Evolutionary conservation across 1,140 invertebrate genomes (phyloP).

Genomic region (Stenopsyche tienmushanensis): DNA sequence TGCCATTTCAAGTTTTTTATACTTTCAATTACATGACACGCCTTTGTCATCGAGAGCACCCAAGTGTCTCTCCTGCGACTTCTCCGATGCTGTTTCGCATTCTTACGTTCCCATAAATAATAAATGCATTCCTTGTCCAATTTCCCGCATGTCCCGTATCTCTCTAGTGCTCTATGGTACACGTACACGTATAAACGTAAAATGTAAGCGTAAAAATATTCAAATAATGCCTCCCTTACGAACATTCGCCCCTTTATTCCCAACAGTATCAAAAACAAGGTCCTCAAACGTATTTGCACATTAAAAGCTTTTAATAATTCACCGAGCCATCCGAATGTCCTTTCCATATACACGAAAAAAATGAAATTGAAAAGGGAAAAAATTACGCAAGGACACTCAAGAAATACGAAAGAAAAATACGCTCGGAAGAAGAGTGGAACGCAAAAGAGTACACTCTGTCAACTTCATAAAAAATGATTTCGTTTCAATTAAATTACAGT

Average conservation of each 20-base stretch:
- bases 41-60: slow-evolving; percentile 11
- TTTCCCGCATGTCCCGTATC: slow-evolving; percentile 13
- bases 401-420: not conserved
- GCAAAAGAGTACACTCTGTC: no score
- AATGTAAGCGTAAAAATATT: slow-evolving; percentile 17
- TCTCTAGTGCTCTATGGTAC: not conserved
- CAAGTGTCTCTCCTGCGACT: not conserved
- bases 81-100: no score
- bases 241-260: no score
- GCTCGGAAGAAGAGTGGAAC: not conserved
- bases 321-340: not conserved
- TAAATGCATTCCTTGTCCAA: slow-evolving; percentile 25
- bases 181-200: slow-evolving; percentile 10
- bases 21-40: slow-evolving; percentile 16
- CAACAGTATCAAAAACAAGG: slow-evolving; percentile 6
- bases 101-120: slow-evolving; percentile 17
- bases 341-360: not conserved
- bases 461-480: no score
- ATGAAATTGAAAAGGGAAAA: not conserved
- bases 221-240: slow-evolving; percentile 9
- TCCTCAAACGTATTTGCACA: slow-evolving; percentile 29
- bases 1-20: not conserved
- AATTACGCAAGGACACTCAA: not conserved
- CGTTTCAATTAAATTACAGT: no score
- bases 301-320: slow-evolving; percentile 37